phyloP scores from a whole-genome alignment of 2,888 invertebrate genomes.

The Hemicrepidius hirtus region DNA sequence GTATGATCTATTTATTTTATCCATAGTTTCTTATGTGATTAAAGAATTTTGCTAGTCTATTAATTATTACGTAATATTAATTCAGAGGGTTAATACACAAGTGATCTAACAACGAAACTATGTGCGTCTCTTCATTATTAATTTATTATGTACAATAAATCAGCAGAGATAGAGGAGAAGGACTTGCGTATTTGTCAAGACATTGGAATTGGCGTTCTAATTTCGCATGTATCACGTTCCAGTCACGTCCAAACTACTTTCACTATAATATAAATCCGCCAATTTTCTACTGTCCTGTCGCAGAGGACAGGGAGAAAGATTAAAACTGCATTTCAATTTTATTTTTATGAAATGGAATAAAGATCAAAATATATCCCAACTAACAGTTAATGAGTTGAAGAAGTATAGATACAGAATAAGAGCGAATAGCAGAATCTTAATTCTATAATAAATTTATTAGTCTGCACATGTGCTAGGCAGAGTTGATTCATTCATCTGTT shows the following conservation, averaged over 20 bases:
- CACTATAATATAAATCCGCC: neutral
- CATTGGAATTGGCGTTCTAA: conserved; percentile 54
- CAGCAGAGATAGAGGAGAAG: neutral
- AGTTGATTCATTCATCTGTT: conserved; percentile 45
- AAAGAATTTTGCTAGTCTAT: too few relatives aligned
- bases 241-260: conserved; percentile 23
- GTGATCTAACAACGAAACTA: too few relatives aligned
- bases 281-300: neutral
- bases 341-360: neutral
- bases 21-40: too few relatives aligned
- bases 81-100: too few relatives aligned
- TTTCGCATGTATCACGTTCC: conserved; percentile 28
- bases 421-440: conserved; percentile 34
- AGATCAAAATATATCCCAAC: neutral
- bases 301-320: too few relatives aligned
- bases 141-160: too few relatives aligned
- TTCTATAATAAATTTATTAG: conserved; percentile 37
- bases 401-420: conserved; percentile 22
- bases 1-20: too few relatives aligned
- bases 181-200: conserved; percentile 39
- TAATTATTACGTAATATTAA: too few relatives aligned
- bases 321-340: neutral
- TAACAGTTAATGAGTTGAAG: neutral
- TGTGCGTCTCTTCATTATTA: too few relatives aligned
- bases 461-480: conserved; percentile 39